Percentiles rank a stretch among this genome's conserved stretches.
Evolutionary conservation across 1,140 invertebrate species (phyloP).

Genomic region (Brachionus rubens): DNA sequence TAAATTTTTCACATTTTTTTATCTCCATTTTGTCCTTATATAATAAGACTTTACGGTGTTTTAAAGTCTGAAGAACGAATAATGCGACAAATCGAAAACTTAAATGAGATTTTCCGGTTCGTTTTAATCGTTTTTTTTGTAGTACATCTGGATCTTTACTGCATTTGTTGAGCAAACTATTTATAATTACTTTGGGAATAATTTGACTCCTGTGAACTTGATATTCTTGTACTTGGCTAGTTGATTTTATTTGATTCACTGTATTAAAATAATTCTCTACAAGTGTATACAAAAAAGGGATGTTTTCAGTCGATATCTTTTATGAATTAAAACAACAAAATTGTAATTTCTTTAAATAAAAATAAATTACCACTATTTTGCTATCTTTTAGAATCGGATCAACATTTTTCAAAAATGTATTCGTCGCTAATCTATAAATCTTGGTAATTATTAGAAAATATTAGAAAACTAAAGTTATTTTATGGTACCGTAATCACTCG

Average conservation of each 20-base stretch:
- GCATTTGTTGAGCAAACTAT: neutral
- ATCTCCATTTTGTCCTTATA: conserved; percentile 14
- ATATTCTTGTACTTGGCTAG: neutral
- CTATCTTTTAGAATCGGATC: neutral
- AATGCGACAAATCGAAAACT: conserved; percentile 4
- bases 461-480: too few relatives aligned
- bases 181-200: neutral
- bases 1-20: conserved; percentile 30
- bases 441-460: too few relatives aligned
- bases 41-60: conserved; percentile 6
- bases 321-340: neutral
- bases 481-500: too few relatives aligned
- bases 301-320: conserved; percentile 22
- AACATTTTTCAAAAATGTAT: conserved; percentile 34
- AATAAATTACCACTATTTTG: neutral
- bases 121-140: neutral
- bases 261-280: conserved; percentile 39
- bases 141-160: conserved; percentile 16
- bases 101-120: neutral
- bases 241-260: neutral
- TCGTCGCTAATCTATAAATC: conserved; percentile 28
- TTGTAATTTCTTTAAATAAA: neutral
- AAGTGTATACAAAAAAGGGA: conserved; percentile 22
- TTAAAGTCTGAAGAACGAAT: neutral
- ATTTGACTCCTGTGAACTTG: neutral